phyloP scores from a whole-genome alignment of 37 sponge, comb jelly and placozoan genomes.

The Amphimedon queenslandica region DNA sequence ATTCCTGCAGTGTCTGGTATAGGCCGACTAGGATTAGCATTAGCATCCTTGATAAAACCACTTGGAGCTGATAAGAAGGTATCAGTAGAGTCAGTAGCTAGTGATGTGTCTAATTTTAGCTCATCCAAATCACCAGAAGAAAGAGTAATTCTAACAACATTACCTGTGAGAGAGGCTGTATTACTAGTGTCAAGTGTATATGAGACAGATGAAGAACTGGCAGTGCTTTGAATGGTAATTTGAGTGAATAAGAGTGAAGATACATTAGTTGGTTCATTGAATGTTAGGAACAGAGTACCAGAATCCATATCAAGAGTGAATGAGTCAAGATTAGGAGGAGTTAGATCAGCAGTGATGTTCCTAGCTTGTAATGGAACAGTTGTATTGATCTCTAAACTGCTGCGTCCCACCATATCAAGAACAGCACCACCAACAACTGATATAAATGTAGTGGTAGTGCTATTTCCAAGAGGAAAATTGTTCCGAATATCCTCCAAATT shows the following conservation, averaged over 20 bases:
- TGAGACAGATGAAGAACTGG: neutral
- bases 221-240: slow-evolving; percentile 41
- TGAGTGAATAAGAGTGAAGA: slow-evolving; percentile 36
- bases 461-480: slow-evolving; percentile 44
- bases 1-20: slow-evolving; percentile 16
- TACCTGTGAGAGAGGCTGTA: neutral
- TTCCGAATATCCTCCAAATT: slow-evolving; percentile 47
- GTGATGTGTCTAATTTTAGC: slow-evolving; percentile 61
- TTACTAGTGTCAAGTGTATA: slow-evolving; percentile 16
- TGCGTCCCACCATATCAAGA: slow-evolving; percentile 58
- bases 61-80: slow-evolving; percentile 43
- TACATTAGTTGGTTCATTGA: slow-evolving; percentile 52
- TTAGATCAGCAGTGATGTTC: slow-evolving; percentile 53
- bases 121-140: slow-evolving; percentile 54
- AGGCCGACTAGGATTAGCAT: slow-evolving; percentile 43
- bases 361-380: slow-evolving; percentile 47
- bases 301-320: slow-evolving; percentile 78
- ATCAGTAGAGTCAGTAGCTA: slow-evolving; percentile 37
- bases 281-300: slow-evolving; percentile 69
- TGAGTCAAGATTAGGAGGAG: slow-evolving; percentile 54
- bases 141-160: slow-evolving; percentile 33
- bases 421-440: slow-evolving; percentile 33
- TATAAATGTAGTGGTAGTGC: slow-evolving; percentile 30
- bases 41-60: slow-evolving; percentile 58
- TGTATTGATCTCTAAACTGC: slow-evolving; percentile 8